These are phyloP conservation scores for Mnemiopsis leidyi DNA, from an alignment of 37 sponge, comb jelly and placozoan genomes.

Conservation along the genomic window DNA sequence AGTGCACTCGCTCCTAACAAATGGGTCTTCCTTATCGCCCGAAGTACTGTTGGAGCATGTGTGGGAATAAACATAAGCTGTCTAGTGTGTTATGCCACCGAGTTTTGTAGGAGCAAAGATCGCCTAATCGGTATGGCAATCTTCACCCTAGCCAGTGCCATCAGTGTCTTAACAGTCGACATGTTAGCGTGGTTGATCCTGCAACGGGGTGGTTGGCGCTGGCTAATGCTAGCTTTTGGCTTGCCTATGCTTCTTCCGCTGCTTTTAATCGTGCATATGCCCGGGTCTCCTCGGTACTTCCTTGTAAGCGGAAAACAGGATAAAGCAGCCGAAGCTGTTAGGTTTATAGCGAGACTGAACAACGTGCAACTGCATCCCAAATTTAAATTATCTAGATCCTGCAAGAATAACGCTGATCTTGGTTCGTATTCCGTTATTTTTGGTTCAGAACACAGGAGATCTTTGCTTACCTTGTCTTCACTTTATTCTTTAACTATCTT, in stretches of 20 bases:
- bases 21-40: not conserved
- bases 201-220: not conserved
- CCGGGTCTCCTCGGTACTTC: not conserved
- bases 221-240: not conserved
- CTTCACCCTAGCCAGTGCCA: not conserved
- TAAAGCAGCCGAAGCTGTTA: not conserved
- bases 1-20: slow-evolving; percentile 9
- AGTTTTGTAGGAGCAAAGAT: not conserved
- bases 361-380: not conserved
- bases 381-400: not conserved
- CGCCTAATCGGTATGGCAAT: not conserved
- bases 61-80: not conserved
- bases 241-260: not conserved
- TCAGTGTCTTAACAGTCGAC: not conserved
- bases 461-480: not conserved
- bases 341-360: slow-evolving; percentile 4
- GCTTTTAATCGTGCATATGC: not conserved
- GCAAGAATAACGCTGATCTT: not conserved
- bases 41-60: not conserved
- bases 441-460: not conserved
- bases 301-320: not conserved
- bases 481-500: not conserved
- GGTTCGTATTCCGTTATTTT: not conserved
- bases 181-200: not conserved
- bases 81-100: not conserved